phyloP scores from a whole-genome alignment of 2,888 invertebrate species.

The Stomorhina lunata region DNA sequence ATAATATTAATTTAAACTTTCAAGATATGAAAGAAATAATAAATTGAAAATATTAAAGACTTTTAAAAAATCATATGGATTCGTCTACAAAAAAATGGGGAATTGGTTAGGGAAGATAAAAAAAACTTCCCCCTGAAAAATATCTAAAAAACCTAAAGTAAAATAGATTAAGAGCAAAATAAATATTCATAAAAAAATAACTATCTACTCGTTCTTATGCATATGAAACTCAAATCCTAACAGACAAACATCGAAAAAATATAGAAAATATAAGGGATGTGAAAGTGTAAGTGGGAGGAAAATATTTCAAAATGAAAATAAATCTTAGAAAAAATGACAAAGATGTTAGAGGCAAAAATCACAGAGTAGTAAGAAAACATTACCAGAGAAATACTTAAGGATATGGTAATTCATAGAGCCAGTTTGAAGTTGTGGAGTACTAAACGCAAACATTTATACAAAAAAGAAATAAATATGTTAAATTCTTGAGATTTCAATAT shows the following conservation, averaged over 20 bases:
- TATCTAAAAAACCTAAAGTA: not conserved
- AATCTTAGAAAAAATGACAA: conserved; percentile 48
- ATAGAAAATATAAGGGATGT: conserved; percentile 33
- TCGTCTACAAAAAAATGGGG: not conserved
- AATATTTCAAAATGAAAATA: conserved; percentile 38
- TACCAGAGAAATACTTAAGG: conserved; percentile 5
- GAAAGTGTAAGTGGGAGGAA: conserved; percentile 6
- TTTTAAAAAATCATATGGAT: not conserved
- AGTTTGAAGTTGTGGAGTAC: too few species aligned
- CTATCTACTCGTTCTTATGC: not conserved
- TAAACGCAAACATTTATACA: not conserved
- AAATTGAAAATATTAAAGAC: conserved; percentile 13
- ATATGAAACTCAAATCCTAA: not conserved
- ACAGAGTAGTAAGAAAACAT: conserved; percentile 1
- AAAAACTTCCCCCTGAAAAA: not conserved
- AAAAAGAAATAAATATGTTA: conserved; percentile 7
- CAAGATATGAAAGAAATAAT: not conserved
- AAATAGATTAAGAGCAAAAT: conserved; percentile 61
- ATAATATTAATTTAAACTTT: conserved; percentile 15
- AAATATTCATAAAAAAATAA: conserved; percentile 44
- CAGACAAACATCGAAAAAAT: conserved; percentile 1
- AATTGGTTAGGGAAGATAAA: conserved; percentile 35
- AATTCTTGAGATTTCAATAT: conserved; percentile 14
- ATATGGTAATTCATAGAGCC: conserved; percentile 12
- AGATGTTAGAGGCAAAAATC: conserved; percentile 38